Percentiles rank a stretch among this genome's conserved stretches.
Evolutionary conservation across 2,888 invertebrate genomes (phyloP).

Genomic region (Cyaniris semiargus): DNA sequence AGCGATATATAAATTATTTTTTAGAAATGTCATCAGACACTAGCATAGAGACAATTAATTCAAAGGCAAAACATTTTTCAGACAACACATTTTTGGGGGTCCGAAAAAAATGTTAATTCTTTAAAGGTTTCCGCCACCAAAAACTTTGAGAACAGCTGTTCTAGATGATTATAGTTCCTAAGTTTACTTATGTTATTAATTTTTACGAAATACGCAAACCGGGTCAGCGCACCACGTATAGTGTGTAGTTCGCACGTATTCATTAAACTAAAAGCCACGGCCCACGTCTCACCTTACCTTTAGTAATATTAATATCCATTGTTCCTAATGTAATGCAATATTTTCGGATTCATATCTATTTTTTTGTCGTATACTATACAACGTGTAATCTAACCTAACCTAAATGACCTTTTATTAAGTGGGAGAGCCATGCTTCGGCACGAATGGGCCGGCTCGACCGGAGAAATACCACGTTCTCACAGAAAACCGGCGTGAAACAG

Average conservation of each 20-base stretch:
- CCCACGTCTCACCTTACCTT: conserved; percentile 22
- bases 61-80: too few relatives aligned
- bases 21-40: too few relatives aligned
- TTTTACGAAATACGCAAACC: background rate
- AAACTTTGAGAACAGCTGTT: too few relatives aligned
- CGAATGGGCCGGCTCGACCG: too few relatives aligned
- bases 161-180: background rate
- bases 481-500: too few relatives aligned
- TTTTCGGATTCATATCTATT: conserved; percentile 3
- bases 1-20: too few relatives aligned
- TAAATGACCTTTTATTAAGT: too few relatives aligned
- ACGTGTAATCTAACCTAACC: too few relatives aligned
- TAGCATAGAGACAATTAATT: too few relatives aligned
- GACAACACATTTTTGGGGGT: too few relatives aligned
- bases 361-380: background rate
- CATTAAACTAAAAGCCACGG: conserved; percentile 28
- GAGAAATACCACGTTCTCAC: too few relatives aligned
- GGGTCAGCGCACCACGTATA: background rate
- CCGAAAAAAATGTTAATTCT: background rate
- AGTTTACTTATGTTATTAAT: background rate
- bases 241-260: conserved; percentile 15
- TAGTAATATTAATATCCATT: conserved; percentile 24
- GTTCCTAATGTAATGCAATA: conserved; percentile 24
- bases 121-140: background rate
- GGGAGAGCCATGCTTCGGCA: too few relatives aligned